Evolutionary conservation across 2,888 invertebrate genomes (phyloP).

Genomic region (Venustoraphidia nigricollis): DNA sequence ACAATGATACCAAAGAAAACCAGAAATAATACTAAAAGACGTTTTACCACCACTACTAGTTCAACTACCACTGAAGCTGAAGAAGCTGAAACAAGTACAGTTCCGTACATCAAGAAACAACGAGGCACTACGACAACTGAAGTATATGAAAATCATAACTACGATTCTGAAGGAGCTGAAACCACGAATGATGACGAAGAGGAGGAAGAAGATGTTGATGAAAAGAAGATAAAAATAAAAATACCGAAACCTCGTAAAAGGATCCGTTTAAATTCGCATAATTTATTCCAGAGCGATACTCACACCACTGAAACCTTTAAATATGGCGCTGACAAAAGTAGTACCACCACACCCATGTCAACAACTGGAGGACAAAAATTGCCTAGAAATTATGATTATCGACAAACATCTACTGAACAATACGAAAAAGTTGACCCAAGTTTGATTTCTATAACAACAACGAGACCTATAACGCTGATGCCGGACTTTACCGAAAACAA

Average conservation of each 20-base stretch:
- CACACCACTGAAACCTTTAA: background rate
- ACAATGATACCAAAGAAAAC: background rate
- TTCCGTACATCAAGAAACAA: conserved; percentile 2
- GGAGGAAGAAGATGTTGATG: conserved; percentile 16
- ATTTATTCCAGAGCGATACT: background rate
- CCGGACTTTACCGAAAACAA: no score
- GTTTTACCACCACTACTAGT: background rate
- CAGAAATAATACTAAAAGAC: background rate
- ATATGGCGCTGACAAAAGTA: background rate
- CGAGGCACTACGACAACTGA: conserved; percentile 11
- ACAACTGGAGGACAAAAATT: background rate
- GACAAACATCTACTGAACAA: no score
- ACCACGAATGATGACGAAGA: conserved; percentile 22
- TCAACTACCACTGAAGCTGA: background rate
- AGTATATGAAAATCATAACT: conserved; percentile 12
- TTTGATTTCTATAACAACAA: no score
- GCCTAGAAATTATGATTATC: no score
- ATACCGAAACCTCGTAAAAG: background rate
- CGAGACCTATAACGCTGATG: no score
- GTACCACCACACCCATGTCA: background rate
- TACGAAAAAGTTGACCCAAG: no score
- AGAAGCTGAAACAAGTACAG: background rate
- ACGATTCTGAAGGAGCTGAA: conserved; percentile 21
- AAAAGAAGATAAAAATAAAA: conserved; percentile 6
- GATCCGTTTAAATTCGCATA: background rate